These are phyloP conservation scores for Centroberyx gerrardi DNA, from an alignment of 2,797 vertebrate species.

Conservation along the genomic window DNA sequence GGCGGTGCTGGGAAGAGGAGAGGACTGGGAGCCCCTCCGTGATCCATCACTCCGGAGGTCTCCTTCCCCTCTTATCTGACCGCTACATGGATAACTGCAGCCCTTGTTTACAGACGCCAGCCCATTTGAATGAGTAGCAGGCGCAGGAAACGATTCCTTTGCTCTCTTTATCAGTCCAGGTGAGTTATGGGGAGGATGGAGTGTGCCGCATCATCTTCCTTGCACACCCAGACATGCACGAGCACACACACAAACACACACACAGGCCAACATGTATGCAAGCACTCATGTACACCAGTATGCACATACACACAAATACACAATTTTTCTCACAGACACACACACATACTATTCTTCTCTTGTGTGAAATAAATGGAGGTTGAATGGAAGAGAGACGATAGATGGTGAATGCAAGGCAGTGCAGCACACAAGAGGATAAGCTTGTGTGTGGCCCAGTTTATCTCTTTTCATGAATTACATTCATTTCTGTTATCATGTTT, in stretches of 20 bases:
- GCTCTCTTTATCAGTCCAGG: constrained; percentile 80
- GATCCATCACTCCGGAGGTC: constrained; percentile 86
- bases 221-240: constrained; percentile 48
- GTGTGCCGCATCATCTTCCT: constrained; percentile 68
- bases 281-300: constrained; percentile 21
- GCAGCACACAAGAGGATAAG: constrained; percentile 68
- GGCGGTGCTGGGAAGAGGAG: constrained; percentile 82
- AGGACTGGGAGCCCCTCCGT: constrained; percentile 80
- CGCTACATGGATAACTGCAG: constrained; percentile 83
- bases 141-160: constrained; percentile 80
- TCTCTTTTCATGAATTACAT: constrained; percentile 82
- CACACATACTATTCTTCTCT: constrained; percentile 57
- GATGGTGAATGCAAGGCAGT: constrained; percentile 62
- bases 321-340: constrained; percentile 4
- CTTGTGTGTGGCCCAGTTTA: constrained; percentile 77
- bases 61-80: constrained; percentile 84
- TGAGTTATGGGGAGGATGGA: constrained; percentile 78
- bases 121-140: constrained; percentile 82
- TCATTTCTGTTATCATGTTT: constrained; percentile 82
- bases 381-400: constrained; percentile 58
- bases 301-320: constrained; percentile 8
- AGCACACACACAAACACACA: constrained; percentile 25
- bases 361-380: constrained; percentile 65
- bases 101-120: constrained; percentile 82
- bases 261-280: constrained; percentile 19